phyloP scores from a whole-genome alignment of 2,797 vertebrate species.

The Malurus splendens region DNA sequence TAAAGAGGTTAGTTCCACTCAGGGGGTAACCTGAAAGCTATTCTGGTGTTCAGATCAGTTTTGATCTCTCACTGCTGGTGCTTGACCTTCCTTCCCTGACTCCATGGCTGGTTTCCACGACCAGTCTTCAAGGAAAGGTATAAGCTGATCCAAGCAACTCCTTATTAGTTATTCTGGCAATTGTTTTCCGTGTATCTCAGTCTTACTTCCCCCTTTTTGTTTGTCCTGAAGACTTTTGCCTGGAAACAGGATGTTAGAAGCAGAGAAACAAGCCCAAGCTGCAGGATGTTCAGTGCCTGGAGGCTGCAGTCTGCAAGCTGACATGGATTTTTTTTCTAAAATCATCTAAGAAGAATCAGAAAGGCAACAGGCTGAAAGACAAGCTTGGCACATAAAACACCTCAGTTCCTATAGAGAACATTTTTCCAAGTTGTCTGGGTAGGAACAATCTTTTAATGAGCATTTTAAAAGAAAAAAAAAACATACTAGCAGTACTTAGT shows the following conservation, averaged over 20 bases:
- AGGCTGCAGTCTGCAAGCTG: not conserved
- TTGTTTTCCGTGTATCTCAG: not conserved
- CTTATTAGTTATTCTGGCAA: not conserved
- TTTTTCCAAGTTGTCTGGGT: not conserved
- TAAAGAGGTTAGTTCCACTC: not conserved
- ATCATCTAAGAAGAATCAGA: not conserved
- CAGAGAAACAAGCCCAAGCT: not conserved
- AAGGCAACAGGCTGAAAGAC: not conserved
- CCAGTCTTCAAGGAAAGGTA: not conserved
- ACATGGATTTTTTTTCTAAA: not conserved
- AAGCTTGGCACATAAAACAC: not conserved
- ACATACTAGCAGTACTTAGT: not conserved
- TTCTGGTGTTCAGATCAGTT: not conserved
- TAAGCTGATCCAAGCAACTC: not conserved
- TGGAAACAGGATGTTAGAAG: not conserved
- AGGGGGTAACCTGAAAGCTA: not conserved
- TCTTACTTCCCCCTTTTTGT: not conserved
- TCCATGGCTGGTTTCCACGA: not conserved
- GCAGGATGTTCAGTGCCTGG: not conserved
- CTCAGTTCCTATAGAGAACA: not conserved
- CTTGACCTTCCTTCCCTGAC: not conserved
- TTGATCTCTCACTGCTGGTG: not conserved
- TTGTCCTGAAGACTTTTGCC: not conserved
- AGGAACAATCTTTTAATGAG: not conserved
- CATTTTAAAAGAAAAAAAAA: not conserved